Percentiles rank a stretch among this genome's conserved stretches.
phyloP scores from a whole-genome alignment of 2,113 vertebrate species.

The Symphodus melops region DNA sequence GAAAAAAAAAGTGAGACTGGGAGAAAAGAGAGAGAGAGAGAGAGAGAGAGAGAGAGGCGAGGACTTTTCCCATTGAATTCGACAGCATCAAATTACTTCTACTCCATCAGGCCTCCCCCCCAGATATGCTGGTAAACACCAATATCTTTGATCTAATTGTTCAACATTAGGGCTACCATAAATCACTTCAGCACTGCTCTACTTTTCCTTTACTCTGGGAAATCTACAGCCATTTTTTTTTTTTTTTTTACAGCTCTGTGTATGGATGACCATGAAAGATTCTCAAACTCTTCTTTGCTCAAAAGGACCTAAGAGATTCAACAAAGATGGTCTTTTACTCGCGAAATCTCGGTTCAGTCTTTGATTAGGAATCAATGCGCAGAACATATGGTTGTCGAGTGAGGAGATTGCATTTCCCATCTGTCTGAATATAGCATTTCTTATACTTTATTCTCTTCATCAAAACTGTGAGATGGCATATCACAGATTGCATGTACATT shows the following conservation, averaged over 20 bases:
- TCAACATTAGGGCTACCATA: conserved; percentile 17
- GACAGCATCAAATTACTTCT: conserved; percentile 36
- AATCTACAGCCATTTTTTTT: background rate
- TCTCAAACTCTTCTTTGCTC: background rate
- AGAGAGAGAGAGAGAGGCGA: conserved; percentile 8
- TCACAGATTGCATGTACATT: conserved; percentile 53
- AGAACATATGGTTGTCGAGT: conserved; percentile 33
- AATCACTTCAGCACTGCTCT: conserved; percentile 34
- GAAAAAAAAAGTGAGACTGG: conserved; percentile 33
- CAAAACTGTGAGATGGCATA: conserved; percentile 47
- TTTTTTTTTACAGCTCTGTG: background rate
- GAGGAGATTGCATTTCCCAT: conserved; percentile 47
- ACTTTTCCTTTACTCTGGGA: conserved; percentile 1
- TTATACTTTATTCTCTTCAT: conserved; percentile 56
- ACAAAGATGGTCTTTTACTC: background rate
- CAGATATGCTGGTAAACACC: conserved; percentile 43
- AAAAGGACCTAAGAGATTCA: background rate
- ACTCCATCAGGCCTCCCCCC: conserved; percentile 17
- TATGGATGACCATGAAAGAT: background rate
- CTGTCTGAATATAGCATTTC: conserved; percentile 38
- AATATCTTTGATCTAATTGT: conserved; percentile 40
- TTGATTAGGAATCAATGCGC: conserved; percentile 49
- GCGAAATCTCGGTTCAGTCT: conserved; percentile 9
- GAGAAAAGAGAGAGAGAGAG: conserved; percentile 23
- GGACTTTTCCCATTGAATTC: conserved; percentile 27